A percentile compares a stretch with the other conserved stretches of the same genome.
phyloP scores from a whole-genome alignment of 2,888 invertebrate genomes.

The Graphium colonna region DNA sequence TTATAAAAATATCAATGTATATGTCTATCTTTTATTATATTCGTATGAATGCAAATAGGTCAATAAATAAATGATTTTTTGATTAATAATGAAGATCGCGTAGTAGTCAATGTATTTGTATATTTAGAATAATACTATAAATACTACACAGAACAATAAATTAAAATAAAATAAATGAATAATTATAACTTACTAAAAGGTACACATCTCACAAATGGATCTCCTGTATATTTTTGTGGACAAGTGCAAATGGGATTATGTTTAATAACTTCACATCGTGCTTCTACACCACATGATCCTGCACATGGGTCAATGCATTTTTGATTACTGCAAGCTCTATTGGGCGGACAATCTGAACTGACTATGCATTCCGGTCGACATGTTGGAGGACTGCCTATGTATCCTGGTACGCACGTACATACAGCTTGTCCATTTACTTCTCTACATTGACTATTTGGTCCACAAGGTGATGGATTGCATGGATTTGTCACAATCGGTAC shows the following conservation, averaged over 20 bases:
- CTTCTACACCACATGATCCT: constrained; percentile 86
- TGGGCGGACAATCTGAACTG: constrained; percentile 86
- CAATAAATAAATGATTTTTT: too few species aligned
- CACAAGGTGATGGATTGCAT: constrained; percentile 87
- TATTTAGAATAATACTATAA: too few species aligned
- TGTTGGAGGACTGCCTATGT: constrained; percentile 85
- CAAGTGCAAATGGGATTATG: constrained; percentile 89
- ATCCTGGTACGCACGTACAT: constrained; percentile 86
- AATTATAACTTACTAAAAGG: constrained; percentile 56
- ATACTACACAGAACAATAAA: too few species aligned
- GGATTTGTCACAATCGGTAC: constrained; percentile 76
- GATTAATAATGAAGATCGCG: too few species aligned
- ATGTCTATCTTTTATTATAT: constrained; percentile 6
- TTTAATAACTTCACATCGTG: constrained; percentile 86
- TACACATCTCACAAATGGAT: constrained; percentile 87
- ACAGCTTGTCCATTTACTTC: constrained; percentile 84
- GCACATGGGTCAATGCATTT: constrained; percentile 87
- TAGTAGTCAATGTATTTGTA: too few species aligned
- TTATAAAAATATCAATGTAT: constrained; percentile 11
- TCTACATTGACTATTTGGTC: constrained; percentile 86
- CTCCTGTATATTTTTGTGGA: constrained; percentile 83
- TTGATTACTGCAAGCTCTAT: constrained; percentile 87
- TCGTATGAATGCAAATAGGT: too few species aligned
- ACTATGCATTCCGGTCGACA: constrained; percentile 89
- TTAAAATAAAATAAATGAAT: too few species aligned